Evolutionary conservation across 2,888 invertebrate species (phyloP), one percentile per base, ranked within the genome.

Genomic region (Therioaphis trifolii): DNA sequence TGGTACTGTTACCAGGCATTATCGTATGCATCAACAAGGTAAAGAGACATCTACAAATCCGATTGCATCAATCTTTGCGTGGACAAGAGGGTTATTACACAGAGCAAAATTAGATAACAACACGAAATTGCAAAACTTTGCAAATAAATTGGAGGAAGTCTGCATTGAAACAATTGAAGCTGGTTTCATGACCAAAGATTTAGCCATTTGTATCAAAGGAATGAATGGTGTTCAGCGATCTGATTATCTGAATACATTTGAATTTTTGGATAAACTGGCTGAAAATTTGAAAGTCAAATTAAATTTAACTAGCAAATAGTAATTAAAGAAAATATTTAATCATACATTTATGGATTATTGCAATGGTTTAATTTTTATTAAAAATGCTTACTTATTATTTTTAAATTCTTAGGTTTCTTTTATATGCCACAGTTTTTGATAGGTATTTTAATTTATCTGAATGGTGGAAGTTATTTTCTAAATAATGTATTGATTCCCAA

Each of bases 31-130:
- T 90, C 93, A 95, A 90, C 92, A 97, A 91, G 98, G 98, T 86
- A 95, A 98, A 89, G 98, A 98, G 90, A 99, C 99, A 0, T 98
- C 98, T 46, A 99, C 99, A 75, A 99, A 99, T 89, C 97, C 99
- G 0, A 98, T 99, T 88, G 99, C 99, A 29, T 99, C 98, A 0
- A 99, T 99, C 88, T 99, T 98, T 89, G 99, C 99, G 1, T 99
- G 99, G 99, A 96, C 97, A 0, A 92, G 94, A 87, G 99, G 98
- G 71, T 91, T 99, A 5, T 89, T 95, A 77, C 99, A 99, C 88
- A 93, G 99, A 84, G 99, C 98, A 84, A 96, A 97, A 88, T 90
- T 99, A 85, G 99, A 99, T 88, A 91, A 93, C 86, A 99, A 99
- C 88, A 88, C 89, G 11, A 91, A 91, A 74, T 91, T 98, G 71